Base-by-base conservation (phyloP, 2,113 vertebrate species). In the Archilochus colubris region DNA sequence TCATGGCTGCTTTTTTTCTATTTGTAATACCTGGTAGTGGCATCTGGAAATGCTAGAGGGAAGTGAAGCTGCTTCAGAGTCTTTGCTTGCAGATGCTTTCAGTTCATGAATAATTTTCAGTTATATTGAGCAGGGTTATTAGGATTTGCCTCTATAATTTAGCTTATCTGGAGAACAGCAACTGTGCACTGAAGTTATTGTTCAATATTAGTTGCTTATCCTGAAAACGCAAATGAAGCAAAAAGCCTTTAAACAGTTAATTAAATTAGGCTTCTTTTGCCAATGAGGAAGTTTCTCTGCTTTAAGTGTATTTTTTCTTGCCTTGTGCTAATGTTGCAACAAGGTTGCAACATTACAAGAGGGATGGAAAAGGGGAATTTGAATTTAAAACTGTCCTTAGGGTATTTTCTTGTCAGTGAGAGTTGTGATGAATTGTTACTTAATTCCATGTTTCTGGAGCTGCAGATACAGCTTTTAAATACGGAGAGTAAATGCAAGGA, bases 101-200 rank as follows among this genome's bases (percentile, higher is more conserved):
- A 67, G 6, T 75, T 76, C 11, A 14, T 62, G 54, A 43, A 16
- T 67, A 75, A 58, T 78, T 85, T 40, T 63, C 20, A 43, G 24
- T 84, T 63, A 27, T 20, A 23, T 16, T 0, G 0, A 87, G 43
- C 36, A 51, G 7, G 25, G 14, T 57, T 0, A 0, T 69, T 79
- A 38, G 53, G 46, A 72, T 69, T 66, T 89, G 40, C 19, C 36
- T 66, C 18, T 53, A 54, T 27, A 14, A 63, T 79, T 51, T 81
- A 64, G 40, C 31, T 63, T 43, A 38, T 25, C 28, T 50, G 19
- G 46, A 46, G 63, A 68, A 33, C 31, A 33, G 19, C 48, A 48
- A 6, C 64, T 54, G 30, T 76, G 24, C 31, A 3, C 20, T 74
- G 51, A 79, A 57, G 62, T 87, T 68, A 46, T 33, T 69, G 15